Evolutionary conservation across 2,113 vertebrate genomes (phyloP).

Genomic region (Cololabis saira): DNA sequence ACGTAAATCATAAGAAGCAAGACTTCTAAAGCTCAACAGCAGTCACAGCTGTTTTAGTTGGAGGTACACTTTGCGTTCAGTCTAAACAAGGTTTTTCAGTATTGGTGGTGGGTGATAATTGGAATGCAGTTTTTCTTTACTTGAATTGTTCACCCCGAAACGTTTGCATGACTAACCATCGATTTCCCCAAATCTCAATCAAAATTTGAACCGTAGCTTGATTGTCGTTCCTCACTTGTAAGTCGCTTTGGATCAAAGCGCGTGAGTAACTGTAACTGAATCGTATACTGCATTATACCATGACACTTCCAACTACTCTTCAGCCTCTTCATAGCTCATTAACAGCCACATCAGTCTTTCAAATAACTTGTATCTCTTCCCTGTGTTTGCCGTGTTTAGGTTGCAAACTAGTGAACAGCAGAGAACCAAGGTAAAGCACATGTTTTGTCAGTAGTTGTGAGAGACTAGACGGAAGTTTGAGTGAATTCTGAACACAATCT

Average conservation of each 20-base stretch:
- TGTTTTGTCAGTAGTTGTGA: neutral
- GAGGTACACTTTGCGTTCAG: constrained; percentile 25
- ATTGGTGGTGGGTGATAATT: constrained; percentile 24
- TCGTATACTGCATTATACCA: constrained; percentile 77
- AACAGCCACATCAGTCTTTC: neutral
- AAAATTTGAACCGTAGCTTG: too few species aligned
- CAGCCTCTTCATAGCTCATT: neutral
- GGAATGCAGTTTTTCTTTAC: neutral
- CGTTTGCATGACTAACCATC: constrained; percentile 37
- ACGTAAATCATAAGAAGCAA: too few species aligned
- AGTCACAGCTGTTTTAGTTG: too few species aligned
- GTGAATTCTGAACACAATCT: too few species aligned
- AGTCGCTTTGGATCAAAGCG: neutral
- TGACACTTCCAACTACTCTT: constrained; percentile 16
- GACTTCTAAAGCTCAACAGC: too few species aligned
- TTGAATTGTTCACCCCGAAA: neutral
- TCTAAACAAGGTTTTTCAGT: constrained; percentile 23
- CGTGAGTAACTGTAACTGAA: neutral
- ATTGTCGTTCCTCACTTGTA: neutral
- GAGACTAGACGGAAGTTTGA: neutral
- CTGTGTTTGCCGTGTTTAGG: constrained; percentile 51
- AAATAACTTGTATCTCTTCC: constrained; percentile 13
- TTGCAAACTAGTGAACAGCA: constrained; percentile 36
- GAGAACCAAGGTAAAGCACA: constrained; percentile 66
- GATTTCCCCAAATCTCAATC: neutral